Percentiles rank a stretch among this genome's conserved stretches.
Evolutionary conservation across 1,140 invertebrate species (phyloP).

Genomic region (Lanistes nyassanus): DNA sequence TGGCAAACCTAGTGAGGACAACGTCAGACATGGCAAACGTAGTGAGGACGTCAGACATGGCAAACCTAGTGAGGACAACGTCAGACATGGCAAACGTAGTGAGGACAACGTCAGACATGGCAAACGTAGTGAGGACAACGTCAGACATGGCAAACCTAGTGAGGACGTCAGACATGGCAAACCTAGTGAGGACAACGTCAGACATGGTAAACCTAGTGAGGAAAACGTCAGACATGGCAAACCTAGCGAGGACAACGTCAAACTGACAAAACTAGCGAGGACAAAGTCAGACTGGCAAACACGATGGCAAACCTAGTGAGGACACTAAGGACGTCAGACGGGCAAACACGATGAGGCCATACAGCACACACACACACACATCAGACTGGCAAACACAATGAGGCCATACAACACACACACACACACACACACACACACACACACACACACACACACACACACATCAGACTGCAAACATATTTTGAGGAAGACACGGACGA

Average conservation of each 20-base stretch:
- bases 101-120: constrained; percentile 24
- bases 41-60: constrained; percentile 19
- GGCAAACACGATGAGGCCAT: no score
- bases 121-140: no score
- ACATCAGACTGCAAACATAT: no score
- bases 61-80: no score
- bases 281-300: constrained; percentile 28
- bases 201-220: constrained; percentile 23
- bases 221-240: constrained; percentile 24
- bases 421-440: no score
- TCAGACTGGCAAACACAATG: constrained; percentile 26
- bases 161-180: constrained; percentile 22
- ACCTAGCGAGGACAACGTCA: no score
- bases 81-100: constrained; percentile 27
- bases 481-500: no score
- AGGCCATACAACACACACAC: not conserved
- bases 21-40: constrained; percentile 28
- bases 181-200: no score
- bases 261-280: constrained; percentile 23
- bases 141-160: constrained; percentile 28
- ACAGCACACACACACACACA: no score
- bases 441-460: no score
- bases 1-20: no score
- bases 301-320: constrained; percentile 24
- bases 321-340: no score